Conservation (phyloP, 2,113 vertebrate genomes). For the Benitochromis conjunctus region DNA sequence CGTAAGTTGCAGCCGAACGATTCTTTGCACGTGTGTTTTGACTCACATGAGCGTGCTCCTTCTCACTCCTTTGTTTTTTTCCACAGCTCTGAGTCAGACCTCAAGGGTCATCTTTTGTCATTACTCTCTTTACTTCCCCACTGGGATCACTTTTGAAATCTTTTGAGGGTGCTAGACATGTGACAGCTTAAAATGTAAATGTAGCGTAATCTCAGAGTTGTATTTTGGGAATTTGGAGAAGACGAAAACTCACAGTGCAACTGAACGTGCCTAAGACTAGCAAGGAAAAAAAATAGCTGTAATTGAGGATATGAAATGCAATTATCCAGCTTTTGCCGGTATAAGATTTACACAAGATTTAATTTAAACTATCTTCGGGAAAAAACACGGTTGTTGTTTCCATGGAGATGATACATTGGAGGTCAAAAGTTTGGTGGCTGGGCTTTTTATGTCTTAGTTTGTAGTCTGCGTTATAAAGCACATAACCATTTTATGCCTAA, state of each 20-base stretch:
- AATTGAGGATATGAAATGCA: not conserved
- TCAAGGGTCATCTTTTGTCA: slow-evolving; percentile 4
- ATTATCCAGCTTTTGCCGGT: not conserved
- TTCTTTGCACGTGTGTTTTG: not conserved
- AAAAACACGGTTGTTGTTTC: not conserved
- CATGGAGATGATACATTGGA: not conserved
- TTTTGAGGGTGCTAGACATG: not conserved
- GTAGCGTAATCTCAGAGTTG: not conserved
- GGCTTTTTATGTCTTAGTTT: not conserved
- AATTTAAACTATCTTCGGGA: not conserved
- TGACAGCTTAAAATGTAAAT: not conserved
- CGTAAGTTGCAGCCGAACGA: not conserved
- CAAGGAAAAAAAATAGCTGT: not conserved
- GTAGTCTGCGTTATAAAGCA: not conserved
- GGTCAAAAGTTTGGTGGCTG: not conserved
- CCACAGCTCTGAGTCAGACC: slow-evolving; percentile 15
- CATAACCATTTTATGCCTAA: not conserved
- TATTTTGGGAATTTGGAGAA: not conserved
- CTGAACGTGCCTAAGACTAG: not conserved
- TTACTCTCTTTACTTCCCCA: not conserved
- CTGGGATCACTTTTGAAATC: not conserved
- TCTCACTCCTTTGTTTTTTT: not conserved
- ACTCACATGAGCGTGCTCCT: not conserved
- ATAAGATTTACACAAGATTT: not conserved
- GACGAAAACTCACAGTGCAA: not conserved